Conservation (phyloP, 2,888 invertebrate genomes). For the Hypomecis atomaria region DNA sequence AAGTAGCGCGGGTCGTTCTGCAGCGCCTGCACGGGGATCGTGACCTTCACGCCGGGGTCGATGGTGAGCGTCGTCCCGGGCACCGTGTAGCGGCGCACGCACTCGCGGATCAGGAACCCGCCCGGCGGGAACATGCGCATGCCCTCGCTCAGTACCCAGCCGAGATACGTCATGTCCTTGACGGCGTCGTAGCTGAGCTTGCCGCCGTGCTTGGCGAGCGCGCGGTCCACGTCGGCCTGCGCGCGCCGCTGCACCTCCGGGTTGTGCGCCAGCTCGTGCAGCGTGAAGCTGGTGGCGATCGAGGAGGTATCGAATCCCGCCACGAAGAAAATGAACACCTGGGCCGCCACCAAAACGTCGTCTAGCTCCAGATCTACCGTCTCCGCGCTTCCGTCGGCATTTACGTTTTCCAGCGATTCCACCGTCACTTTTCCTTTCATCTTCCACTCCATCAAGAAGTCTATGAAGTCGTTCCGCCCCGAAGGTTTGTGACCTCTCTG, state of each 20-base stretch:
- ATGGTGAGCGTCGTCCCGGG: constrained; percentile 55
- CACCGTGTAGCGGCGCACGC: constrained; percentile 51
- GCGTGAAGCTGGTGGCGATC: constrained; percentile 66
- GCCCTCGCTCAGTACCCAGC: constrained; percentile 64
- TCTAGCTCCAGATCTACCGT: constrained; percentile 54
- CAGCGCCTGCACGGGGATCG: constrained; percentile 43
- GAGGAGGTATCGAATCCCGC: constrained; percentile 81
- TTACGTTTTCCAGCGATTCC: constrained; percentile 53
- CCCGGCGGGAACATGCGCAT: constrained; percentile 64
- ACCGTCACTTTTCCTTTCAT: constrained; percentile 52
- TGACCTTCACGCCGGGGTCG: constrained; percentile 47
- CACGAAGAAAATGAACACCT: constrained; percentile 69
- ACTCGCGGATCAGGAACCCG: constrained; percentile 53
- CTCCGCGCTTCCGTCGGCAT: constrained; percentile 53
- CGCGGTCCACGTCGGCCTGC: constrained; percentile 61
- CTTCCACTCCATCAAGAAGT: constrained; percentile 59
- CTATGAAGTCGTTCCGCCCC: constrained; percentile 63
- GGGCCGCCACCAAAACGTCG: constrained; percentile 58
- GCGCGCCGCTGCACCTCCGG: constrained; percentile 59
- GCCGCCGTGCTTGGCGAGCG: constrained; percentile 53
- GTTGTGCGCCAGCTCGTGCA: constrained; percentile 66
- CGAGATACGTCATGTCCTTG: constrained; percentile 67
- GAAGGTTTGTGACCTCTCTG: constrained; percentile 57
- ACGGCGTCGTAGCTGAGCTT: constrained; percentile 65
- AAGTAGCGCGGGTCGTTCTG: constrained; percentile 67